Evolutionary conservation across 2,888 invertebrate genomes (phyloP).

Genomic region (Drosophila pseudotakahashii): DNA sequence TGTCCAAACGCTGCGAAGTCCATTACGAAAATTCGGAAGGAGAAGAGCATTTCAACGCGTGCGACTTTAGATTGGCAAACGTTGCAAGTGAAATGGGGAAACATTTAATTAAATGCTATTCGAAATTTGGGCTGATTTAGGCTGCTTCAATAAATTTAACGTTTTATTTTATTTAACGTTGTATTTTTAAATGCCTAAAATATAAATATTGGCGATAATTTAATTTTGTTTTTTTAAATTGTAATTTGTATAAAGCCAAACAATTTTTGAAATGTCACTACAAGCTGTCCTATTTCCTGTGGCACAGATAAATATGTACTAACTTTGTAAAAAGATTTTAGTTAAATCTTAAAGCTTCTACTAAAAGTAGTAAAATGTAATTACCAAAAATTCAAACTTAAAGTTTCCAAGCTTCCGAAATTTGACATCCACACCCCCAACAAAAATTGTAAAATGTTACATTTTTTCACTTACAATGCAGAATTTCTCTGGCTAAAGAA

Average conservation of each 20-base stretch:
- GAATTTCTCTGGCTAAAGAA: constrained; percentile 44
- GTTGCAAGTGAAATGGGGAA: constrained; percentile 2
- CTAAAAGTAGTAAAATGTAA: background rate
- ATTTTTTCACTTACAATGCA: constrained; percentile 41
- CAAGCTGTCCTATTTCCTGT: background rate
- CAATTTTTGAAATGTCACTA: too few species aligned
- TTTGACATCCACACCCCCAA: background rate
- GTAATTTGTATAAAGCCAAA: too few species aligned
- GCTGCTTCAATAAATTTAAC: too few species aligned
- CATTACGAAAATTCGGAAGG: constrained; percentile 21
- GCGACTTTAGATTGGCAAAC: constrained; percentile 18
- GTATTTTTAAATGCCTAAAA: too few species aligned
- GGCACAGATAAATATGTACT: background rate
- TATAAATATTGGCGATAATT: too few species aligned
- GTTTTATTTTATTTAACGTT: too few species aligned
- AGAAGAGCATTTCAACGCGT: constrained; percentile 21
- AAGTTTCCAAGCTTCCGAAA: background rate
- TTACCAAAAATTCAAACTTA: background rate
- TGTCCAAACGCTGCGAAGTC: constrained; percentile 48
- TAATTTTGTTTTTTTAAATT: too few species aligned
- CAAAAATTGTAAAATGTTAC: constrained; percentile 1
- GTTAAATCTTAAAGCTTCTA: background rate
- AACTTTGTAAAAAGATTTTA: background rate
- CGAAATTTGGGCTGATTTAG: too few species aligned
- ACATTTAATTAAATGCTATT: constrained; percentile 28